These are phyloP conservation scores for Leptopterna dolabrata DNA, from an alignment of 2,888 invertebrate species.

Conservation along the genomic window DNA sequence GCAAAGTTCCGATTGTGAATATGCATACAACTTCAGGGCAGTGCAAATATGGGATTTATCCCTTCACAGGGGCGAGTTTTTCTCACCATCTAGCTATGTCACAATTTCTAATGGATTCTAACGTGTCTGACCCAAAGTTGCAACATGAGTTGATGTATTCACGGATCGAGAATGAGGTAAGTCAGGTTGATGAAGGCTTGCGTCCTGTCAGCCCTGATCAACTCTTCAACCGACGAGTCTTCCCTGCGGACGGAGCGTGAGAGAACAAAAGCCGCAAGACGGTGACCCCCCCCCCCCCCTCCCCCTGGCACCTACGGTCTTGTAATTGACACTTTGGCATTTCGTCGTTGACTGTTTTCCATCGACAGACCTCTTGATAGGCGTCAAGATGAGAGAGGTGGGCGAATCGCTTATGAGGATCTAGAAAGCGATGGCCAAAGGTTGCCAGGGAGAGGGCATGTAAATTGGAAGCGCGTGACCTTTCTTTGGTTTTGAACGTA, in stretches of 20 bases:
- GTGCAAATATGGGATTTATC: too few species aligned
- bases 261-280: constrained; percentile 7
- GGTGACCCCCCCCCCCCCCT: not conserved
- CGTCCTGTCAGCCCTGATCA: not conserved
- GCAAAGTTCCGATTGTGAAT: too few species aligned
- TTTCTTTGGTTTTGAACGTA: not conserved
- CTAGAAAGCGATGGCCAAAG: constrained; percentile 32
- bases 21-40: too few species aligned
- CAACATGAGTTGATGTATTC: not conserved
- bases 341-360: not conserved
- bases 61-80: too few species aligned
- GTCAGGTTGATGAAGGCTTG: not conserved
- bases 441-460: not conserved
- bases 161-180: not conserved
- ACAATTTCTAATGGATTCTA: too few species aligned
- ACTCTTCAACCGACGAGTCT: not conserved
- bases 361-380: not conserved
- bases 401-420: constrained; percentile 16
- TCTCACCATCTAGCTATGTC: too few species aligned
- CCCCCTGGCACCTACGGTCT: too few species aligned
- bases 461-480: constrained; percentile 22
- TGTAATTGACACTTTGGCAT: constrained; percentile 30
- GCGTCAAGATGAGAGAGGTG: constrained; percentile 5
- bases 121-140: too few species aligned
- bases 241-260: not conserved